Base-by-base conservation (phyloP, 2,113 vertebrate genomes). In the Rallus limicola region DNA sequence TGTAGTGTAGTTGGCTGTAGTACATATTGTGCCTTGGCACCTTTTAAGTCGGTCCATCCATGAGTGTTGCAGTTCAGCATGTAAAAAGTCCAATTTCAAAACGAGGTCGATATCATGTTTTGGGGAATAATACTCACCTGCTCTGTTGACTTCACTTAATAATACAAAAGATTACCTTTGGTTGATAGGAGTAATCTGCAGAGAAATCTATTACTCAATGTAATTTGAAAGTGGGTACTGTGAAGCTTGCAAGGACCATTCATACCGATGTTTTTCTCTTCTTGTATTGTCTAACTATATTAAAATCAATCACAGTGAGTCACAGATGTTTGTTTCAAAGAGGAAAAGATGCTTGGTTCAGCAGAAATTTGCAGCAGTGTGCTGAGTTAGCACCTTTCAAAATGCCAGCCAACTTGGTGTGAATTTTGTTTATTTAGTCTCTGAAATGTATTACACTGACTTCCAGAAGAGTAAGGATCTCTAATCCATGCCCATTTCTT, bases 271-370 rank as follows among this genome's bases (percentile, higher is more conserved):
- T 44, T 94, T 87, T 74, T 46, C 36, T 90, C 72, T 86, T 81
- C 40, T 63, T 96, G 24, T 76, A 58, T 90, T 96, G 69, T 82
- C 34, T 86, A 56, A 76, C 90, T 87, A 15, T 58, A 76, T 82
- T 79, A 64, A 95, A 96, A 94, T 93, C 92, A 72, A 79, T 84
- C 83, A 79, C 90, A 81, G 17, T 92, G 91, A 92, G 82, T 76
- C 88, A 92, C 95, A 95, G 96, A 92, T 89, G 86, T 94, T 93
- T 96, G 50, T 95, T 95, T 93, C 88, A 94, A 92, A 96, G 92
- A 76, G 58, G 20, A 78, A 88, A 92, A 95, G 69, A n/a, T 95
- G 93, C 95, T 92, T 67, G 62, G 8, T 88, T 93, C 95, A 96
- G 93, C 86, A 96, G 92, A 93, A 96, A 76, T 17, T 64, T 84